Conservation (phyloP, 2,113 vertebrate species). For the Brienomyrus brachyistius region DNA sequence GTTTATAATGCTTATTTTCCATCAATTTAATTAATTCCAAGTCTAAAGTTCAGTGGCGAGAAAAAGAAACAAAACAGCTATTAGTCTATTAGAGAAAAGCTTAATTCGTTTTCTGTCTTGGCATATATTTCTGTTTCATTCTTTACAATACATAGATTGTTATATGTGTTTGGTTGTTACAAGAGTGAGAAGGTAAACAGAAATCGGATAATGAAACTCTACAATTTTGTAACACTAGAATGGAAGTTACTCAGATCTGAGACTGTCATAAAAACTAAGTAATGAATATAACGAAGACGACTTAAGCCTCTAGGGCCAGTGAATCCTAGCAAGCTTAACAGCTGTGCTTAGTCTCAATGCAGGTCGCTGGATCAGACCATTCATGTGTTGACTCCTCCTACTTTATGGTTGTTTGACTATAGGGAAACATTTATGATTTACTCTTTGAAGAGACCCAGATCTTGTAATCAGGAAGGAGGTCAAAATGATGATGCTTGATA, state of each 20-base stretch:
- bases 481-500: neutral
- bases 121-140: neutral
- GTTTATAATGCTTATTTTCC: neutral
- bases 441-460: slow-evolving; percentile 15
- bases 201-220: neutral
- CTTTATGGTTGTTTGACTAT: neutral
- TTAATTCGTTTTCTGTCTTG: neutral
- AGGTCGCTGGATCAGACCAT: neutral
- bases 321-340: neutral
- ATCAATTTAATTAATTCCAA: neutral
- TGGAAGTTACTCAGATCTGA: neutral
- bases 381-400: neutral
- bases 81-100: neutral
- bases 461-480: slow-evolving; percentile 8
- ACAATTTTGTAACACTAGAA: neutral
- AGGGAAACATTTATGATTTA: neutral
- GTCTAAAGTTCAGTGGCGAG: neutral
- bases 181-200: neutral
- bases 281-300: neutral
- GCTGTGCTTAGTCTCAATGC: neutral
- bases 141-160: neutral
- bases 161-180: neutral
- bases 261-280: neutral
- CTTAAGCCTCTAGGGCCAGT: neutral
- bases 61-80: neutral